Evolutionary conservation across 2,797 vertebrate genomes (phyloP), one percentile per base, ranked within the genome.

Genomic region (Neomorphus geoffroyi): DNA sequence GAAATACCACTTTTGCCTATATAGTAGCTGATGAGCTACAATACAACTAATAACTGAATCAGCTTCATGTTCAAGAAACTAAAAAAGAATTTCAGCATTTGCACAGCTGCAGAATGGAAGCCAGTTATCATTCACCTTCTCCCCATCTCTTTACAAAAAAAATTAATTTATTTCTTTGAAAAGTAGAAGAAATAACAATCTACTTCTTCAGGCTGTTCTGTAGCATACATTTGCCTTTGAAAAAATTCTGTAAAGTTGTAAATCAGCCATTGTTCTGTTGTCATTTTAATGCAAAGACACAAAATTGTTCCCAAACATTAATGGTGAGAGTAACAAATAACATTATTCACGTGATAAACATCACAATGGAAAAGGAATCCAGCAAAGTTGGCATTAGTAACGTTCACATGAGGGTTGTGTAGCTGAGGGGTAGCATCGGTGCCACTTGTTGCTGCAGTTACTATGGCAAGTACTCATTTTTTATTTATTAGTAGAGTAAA

Each of bases 401-500:
- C 61, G 80, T 24, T 88, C 57, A 23, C 66, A 24, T 43, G 64
- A 67, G 62, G 27, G 53, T 46, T 88, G 28, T 60, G 69, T 94
- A 85, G 74, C 70, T 92, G 51, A 87, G 51, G 77, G 53, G 69
- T 84, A 94, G 43, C 33, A 15, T 2, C 77, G 54, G 19, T 93
- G 33, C 57, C 83, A 96, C 88, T 96, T 97, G 96, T 96, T 97
- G 93, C 93, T 94, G 71, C 41, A 92, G 48, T 93, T 95, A 56
- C 71, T 88, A 84, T 73, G 57, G 67, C 67, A 95, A 93, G 75
- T 86, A 54, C 67, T 94, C n/a, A 84, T 92, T 96, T 97, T 91
- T 94, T 95, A 89, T 96, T 97, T 94, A 95, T 51, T 93, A 80
- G 57, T 66, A 86, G 50, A 86, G 58, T 92, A 96, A 97, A 94